Base-by-base conservation (phyloP, 2,113 vertebrate species). In the Ameiurus melas region DNA sequence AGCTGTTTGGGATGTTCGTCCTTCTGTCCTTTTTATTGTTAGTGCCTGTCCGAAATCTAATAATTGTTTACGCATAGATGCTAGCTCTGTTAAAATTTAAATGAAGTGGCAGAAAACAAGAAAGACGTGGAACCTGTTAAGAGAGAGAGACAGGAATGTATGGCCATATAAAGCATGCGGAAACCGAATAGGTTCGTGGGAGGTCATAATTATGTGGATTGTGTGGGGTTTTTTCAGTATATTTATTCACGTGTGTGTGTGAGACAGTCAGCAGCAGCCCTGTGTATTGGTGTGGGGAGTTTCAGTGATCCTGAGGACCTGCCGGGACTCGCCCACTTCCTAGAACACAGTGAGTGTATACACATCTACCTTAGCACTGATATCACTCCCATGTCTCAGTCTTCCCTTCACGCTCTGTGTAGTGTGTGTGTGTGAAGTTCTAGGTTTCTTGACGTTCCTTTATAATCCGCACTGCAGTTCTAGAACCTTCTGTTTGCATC, bases 321-420 rank as follows among this genome's bases (percentile, higher is more conserved):
- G 27, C 89, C 89, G 13, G 89, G 89, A 47, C 89, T 90, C 53
- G 89, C 89, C 7, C 89, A 90, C 66, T 90, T 90, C 17, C 55
- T 90, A 16, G 89, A 90, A 47, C 89, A 90, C 89, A 90, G 89
- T 90, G 84, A 81, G 89, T 90, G 62, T 78, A 4, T 12, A 51
- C n/a, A 73, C 39, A 0, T 83, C 51, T n/a, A 17, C 27, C 0
- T 53, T 5, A 51, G 20, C 12, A 78, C 75, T 6, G 10, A 22
- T 5, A 25, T 27, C 22, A 78, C 4, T 16, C 22, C 22, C 71
- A 75, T 73, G 36, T 22, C 36, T 43, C 33, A 73, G 33, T 19
- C 39, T 14, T 9, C 1, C n/a, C 66, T 33, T 30, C 13, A 6
- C 2, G n/a, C n/a, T 64, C 0, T 12, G 25, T 64, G 25, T 27